Evolutionary conservation across 2,797 vertebrate genomes (phyloP).

Genomic region (Orestias chungarensis): DNA sequence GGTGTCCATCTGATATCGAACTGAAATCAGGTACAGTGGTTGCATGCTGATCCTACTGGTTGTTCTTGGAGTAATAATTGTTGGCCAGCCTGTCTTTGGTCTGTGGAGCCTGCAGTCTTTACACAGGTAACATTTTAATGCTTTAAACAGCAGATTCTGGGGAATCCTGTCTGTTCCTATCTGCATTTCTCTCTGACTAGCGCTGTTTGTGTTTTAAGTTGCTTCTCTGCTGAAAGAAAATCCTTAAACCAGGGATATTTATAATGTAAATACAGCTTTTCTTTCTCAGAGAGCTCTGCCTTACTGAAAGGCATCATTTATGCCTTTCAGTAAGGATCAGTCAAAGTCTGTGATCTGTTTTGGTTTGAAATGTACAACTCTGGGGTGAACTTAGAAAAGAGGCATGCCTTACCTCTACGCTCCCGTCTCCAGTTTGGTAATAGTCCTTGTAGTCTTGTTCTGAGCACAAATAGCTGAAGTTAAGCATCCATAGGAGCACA

Average conservation of each 20-base stretch:
- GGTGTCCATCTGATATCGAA: too few species aligned
- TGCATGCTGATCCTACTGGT: neutral
- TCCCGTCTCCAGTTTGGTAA: slow-evolving; percentile 67
- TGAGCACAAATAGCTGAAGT: slow-evolving; percentile 63
- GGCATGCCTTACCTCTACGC: slow-evolving; percentile 67
- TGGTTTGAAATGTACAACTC: too few species aligned
- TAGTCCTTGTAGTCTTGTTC: slow-evolving; percentile 71
- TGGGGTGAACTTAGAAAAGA: neutral
- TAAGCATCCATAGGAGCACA: slow-evolving; percentile 77
- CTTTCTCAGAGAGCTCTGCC: neutral
- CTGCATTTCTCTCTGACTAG: slow-evolving; percentile 1
- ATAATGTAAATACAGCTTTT: slow-evolving; percentile 9
- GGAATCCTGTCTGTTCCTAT: neutral
- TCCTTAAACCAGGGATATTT: slow-evolving; percentile 7
- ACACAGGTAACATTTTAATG: neutral
- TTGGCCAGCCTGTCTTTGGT: neutral
- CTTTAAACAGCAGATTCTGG: neutral
- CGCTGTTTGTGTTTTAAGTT: slow-evolving; percentile 2
- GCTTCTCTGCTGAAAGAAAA: neutral
- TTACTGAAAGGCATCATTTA: neutral
- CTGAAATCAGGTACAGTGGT: neutral
- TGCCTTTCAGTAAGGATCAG: neutral
- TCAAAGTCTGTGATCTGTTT: neutral
- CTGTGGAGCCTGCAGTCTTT: neutral
- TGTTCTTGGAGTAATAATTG: neutral